Evolutionary conservation across 1,140 invertebrate genomes (phyloP).

Genomic region (Cotesia glomerata): DNA sequence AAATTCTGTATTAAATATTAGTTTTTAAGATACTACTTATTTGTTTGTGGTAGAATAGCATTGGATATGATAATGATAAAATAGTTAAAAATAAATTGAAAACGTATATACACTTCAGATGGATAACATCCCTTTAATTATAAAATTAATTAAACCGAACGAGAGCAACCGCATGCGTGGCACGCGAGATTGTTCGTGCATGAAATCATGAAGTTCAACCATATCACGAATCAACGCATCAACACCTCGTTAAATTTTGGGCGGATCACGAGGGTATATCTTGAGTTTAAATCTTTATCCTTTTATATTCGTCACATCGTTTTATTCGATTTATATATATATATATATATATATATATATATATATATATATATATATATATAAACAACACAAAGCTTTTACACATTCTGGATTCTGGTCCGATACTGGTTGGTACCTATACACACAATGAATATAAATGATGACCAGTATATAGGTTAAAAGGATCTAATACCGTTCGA

Average conservation of each 20-base stretch:
- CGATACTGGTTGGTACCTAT: too few relatives aligned
- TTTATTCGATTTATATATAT: background rate
- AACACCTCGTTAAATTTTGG: constrained; percentile 29
- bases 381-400: too few relatives aligned
- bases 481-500: background rate
- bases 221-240: constrained; percentile 13
- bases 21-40: too few relatives aligned
- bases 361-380: background rate
- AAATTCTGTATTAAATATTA: too few relatives aligned
- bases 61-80: background rate
- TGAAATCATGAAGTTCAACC: constrained; percentile 7
- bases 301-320: background rate
- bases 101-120: background rate
- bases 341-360: background rate
- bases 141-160: constrained; percentile 29
- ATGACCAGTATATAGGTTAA: background rate
- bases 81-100: constrained; percentile 17
- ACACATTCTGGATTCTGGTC: too few relatives aligned
- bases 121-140: constrained; percentile 21
- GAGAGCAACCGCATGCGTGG: constrained; percentile 19
- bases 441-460: background rate
- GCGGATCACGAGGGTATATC: background rate
- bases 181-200: constrained; percentile 21
- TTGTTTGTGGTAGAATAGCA: too few relatives aligned
- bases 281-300: constrained; percentile 24